Base-by-base conservation (phyloP, 1,140 invertebrate species). In the Globodera ellingtonae region DNA sequence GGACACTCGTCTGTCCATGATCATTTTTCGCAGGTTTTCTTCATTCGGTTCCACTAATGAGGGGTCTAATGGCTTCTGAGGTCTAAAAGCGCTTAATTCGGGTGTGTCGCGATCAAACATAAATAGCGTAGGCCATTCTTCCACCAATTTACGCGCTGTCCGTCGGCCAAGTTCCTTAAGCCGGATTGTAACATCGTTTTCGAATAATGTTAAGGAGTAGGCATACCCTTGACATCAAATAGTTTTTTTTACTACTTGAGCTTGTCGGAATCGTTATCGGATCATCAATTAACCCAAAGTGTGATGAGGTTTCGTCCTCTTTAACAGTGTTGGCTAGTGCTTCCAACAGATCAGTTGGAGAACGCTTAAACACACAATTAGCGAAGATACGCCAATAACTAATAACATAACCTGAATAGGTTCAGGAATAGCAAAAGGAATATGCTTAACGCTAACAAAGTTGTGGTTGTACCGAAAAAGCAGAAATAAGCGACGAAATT, bases 111-210 rank as follows among this genome's bases (percentile, higher is more conserved):
- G 77, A 67, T 89, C 87, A 65, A 87, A 89, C 73, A 84, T 84
- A 74, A 89, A 89, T 7, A 89, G 76, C 10, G 88, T 89, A 10
- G 87, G 87, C 88, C 88, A 89, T 88, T 89, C 88, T 46, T 81
- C 74, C 10, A 86, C 87, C 10, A 89, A 72, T 77, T 84, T 83
- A 59, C 87, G 84, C 3, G 87, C 87, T 46, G 87, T 82, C 18
- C 87, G 79, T 56, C 81, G 80, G 66, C 87, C 87, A 72, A 84
- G 79, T 72, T 88, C 88, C 85, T 88, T 15, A 78, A 85, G 21
- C 21, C 79, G 6, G n/a, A 81, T 50, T 56, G 8, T 24, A 75
- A 46, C 8, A 18, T 78, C 4, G 1, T 59, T n/a, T 47, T 15
- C 18, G 56, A 62, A n/a, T 62, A 24, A 48, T 10, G 7, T 21